phyloP scores from a whole-genome alignment of 1,140 invertebrate genomes.

The Sitodiplosis mosellana region DNA sequence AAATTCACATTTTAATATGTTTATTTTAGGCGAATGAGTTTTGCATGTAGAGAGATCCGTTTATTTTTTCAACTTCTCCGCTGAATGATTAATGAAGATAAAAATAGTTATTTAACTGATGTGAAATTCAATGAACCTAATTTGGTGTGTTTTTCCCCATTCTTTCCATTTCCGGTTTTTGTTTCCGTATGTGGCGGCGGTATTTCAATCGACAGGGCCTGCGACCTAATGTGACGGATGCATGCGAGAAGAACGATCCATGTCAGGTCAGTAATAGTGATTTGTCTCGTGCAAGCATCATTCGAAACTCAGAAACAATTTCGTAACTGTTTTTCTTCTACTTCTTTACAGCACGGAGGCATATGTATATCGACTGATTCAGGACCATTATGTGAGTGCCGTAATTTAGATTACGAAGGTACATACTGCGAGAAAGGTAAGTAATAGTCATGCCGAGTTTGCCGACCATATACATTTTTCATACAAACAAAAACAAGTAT shows the following conservation, averaged over 20 bases:
- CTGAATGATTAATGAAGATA: too few relatives aligned
- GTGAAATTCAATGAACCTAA: slow-evolving; percentile 1
- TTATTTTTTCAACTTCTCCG: too few relatives aligned
- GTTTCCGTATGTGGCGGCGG: too few relatives aligned
- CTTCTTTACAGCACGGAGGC: slow-evolving; percentile 81
- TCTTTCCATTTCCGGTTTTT: background rate
- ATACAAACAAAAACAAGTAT: too few relatives aligned
- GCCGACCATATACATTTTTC: too few relatives aligned
- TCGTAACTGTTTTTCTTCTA: too few relatives aligned
- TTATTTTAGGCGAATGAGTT: too few relatives aligned
- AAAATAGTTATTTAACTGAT: too few relatives aligned
- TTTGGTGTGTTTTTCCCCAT: background rate
- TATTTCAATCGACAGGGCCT: slow-evolving; percentile 12
- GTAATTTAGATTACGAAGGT: slow-evolving; percentile 77
- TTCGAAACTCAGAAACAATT: too few relatives aligned
- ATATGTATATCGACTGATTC: slow-evolving; percentile 87
- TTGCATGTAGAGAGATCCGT: too few relatives aligned
- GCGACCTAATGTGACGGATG: slow-evolving; percentile 43
- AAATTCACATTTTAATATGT: background rate
- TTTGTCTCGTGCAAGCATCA: too few relatives aligned
- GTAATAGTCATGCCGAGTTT: slow-evolving; percentile 11
- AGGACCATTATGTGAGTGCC: slow-evolving; percentile 84
- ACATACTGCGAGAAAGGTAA: slow-evolving; percentile 85
- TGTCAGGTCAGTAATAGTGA: too few relatives aligned
- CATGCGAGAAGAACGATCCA: slow-evolving; percentile 70